Base-by-base conservation (phyloP, 2,797 vertebrate species). In the Anniella stebbinsi region DNA sequence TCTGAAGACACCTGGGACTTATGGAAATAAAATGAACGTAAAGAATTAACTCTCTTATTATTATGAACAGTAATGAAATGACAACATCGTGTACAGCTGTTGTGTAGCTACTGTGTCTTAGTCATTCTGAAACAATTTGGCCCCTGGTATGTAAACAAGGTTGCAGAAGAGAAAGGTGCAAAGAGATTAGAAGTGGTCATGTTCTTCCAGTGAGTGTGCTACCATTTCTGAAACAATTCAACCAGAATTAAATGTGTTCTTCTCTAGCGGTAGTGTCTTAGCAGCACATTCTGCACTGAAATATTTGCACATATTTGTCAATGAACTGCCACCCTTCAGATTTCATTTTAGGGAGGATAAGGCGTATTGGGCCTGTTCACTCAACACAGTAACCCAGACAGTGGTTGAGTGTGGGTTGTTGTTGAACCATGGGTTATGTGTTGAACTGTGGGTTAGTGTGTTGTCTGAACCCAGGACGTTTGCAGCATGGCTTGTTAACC, bases 11-110 rank as follows among this genome's bases (percentile, higher is more conserved):
- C 0, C n/a, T 90, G 66, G 86, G 91, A 73, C 33, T 87, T 70
- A 73, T 66, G 28, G 92, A 89, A 88, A 89, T 8, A 60, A 54
- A 12, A 80, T 36, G 9, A 67, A 36, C 15, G 67, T 13, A 87
- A 1, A 0, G 23, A 78, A 0, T 69, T 66, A 83, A 67, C 0
- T 41, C 13, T 4, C 6, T 33, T 36, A 25, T 45, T 48, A 73
- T 25, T 67, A 84, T 87, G 89, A 94, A 3, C 6, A 66, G 13
- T 9, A 1, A 78, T 36, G 82, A 86, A 92, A 67, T 80, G 21
- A 57, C 48, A 89, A 33, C 0, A 0, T 9, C 51, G 23, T 70
- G 70, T 45, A 66, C n/a, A 4, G 48, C 15, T 28, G 2, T 8
- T 25, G 36, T 36, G 72, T 80, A 4, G 21, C 2, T 60, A 38